Evolutionary conservation across 2,888 invertebrate species (phyloP).

Genomic region (Athripsodes cinereus): DNA sequence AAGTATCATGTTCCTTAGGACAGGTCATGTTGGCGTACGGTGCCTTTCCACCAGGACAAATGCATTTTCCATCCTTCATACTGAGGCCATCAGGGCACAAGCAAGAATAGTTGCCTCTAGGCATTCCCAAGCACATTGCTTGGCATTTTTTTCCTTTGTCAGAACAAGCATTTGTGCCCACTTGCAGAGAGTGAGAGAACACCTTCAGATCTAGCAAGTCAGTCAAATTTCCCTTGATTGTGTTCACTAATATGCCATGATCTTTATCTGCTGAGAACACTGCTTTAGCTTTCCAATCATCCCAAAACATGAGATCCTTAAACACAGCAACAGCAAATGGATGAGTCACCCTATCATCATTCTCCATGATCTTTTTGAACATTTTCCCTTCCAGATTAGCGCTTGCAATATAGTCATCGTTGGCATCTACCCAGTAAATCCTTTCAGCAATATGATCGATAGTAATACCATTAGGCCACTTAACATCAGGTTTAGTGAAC

Average conservation of each 20-base stretch:
- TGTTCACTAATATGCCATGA: constrained; percentile 56
- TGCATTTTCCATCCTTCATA: constrained; percentile 54
- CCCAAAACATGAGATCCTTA: constrained; percentile 84
- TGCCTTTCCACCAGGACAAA: constrained; percentile 65
- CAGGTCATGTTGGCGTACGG: constrained; percentile 66
- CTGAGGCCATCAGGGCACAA: constrained; percentile 76
- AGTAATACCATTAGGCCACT: constrained; percentile 85
- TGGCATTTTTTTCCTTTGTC: constrained; percentile 55
- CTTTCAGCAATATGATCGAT: constrained; percentile 75
- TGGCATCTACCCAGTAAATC: constrained; percentile 85
- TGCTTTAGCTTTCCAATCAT: constrained; percentile 78
- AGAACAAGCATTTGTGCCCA: constrained; percentile 67
- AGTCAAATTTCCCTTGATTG: constrained; percentile 55
- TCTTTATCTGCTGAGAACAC: constrained; percentile 78
- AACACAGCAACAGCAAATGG: constrained; percentile 83
- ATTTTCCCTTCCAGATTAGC: constrained; percentile 64
- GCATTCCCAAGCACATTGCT: constrained; percentile 73
- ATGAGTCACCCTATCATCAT: constrained; percentile 65
- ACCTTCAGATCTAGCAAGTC: constrained; percentile 82
- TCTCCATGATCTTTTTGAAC: constrained; percentile 60
- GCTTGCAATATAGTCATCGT: constrained; percentile 73
- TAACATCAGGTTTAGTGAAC: constrained; percentile 60
- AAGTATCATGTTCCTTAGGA: constrained; percentile 54
- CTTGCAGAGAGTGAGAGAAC: constrained; percentile 68
- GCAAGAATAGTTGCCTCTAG: constrained; percentile 61